Conservation (phyloP, 2,113 vertebrate species). For the Neoarius graeffei region DNA sequence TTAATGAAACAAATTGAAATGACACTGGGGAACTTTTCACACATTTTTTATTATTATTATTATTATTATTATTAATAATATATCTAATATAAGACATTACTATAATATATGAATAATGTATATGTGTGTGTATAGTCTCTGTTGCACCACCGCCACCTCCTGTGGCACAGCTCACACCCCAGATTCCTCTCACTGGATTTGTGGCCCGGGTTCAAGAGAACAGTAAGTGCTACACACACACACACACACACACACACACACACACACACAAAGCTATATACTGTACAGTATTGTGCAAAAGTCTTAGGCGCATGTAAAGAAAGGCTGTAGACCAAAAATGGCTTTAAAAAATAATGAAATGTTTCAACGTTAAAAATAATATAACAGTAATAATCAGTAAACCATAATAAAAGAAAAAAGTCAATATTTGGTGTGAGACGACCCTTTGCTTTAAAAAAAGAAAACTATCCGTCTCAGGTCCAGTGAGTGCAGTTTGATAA, state of each 20-base stretch:
- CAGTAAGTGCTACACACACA: conserved; percentile 84
- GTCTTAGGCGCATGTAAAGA: too few species aligned
- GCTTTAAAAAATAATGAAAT: too few species aligned
- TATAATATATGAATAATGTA: conserved; percentile 52
- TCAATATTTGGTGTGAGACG: not conserved
- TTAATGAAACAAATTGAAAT: not conserved
- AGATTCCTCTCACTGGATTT: conserved; percentile 99
- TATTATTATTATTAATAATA: not conserved
- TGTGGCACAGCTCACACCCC: conserved; percentile 98
- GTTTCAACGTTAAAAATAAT: too few species aligned
- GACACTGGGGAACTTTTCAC: not conserved
- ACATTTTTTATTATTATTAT: not conserved
- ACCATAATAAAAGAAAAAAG: not conserved
- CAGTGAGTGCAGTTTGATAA: too few species aligned
- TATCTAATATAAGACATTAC: not conserved
- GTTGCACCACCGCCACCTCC: conserved; percentile 96
- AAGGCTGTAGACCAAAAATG: too few species aligned
- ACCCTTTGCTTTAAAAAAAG: not conserved
- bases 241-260: conserved; percentile 10
- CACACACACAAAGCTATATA: not conserved
- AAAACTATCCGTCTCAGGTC: too few species aligned
- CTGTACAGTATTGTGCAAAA: too few species aligned
- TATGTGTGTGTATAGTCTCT: conserved; percentile 85
- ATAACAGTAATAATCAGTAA: too few species aligned
- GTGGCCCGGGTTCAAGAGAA: conserved; percentile 99